Evolutionary conservation across 2,888 invertebrate genomes (phyloP), one percentile per base, ranked within the genome.

Genomic region (Lepidocyrtoides sp.): DNA sequence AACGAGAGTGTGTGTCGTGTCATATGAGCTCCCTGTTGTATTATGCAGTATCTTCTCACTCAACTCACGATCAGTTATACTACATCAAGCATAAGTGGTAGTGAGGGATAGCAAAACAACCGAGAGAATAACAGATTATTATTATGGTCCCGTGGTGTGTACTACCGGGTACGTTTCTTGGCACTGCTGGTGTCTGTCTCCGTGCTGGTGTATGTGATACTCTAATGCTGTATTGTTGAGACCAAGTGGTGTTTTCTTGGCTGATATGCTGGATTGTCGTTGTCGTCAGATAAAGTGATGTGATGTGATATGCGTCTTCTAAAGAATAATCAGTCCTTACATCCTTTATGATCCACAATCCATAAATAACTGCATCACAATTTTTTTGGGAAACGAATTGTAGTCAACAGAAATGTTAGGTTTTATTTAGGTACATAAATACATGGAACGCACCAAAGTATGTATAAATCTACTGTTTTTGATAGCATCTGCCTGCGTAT

Each of bases 1-100:
- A 63, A 54, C 3, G 20, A 20, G 17, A 54, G 2, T 54, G 2
- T 72, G 20, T 5, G 63, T 4, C 14, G 20, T 17, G 20, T 3
- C 17, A 20, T 41, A 41, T 17, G 17, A 41, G 12, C 63, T 63
- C n/a, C 17, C 20, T 41, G 1, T 41, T 72, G 10, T 41, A 72
- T 66, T 72, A 72, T 72, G 72, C 17, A 72, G 17, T 41, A 72
- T 36, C 72, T 41, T n/a, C n/a, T n/a, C n/a, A n/a, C n/a, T n/a
- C n/a, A n/a, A n/a, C n/a, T n/a, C n/a, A n/a, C n/a, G n/a, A 2
- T 2, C 5, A 72, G 63, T 63, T 29, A 63, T n/a, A 63, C 29
- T 10, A 63, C n/a, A 63, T 63, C 26, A 63, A 54, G 54, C 20
- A 20, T 26, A 26, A 26, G 29, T 63, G 12, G 63, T 26, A 29